A percentile compares a stretch with the other conserved stretches of the same genome.
phyloP scores from a whole-genome alignment of 2,888 invertebrate genomes.

The Tetropium fuscum region DNA sequence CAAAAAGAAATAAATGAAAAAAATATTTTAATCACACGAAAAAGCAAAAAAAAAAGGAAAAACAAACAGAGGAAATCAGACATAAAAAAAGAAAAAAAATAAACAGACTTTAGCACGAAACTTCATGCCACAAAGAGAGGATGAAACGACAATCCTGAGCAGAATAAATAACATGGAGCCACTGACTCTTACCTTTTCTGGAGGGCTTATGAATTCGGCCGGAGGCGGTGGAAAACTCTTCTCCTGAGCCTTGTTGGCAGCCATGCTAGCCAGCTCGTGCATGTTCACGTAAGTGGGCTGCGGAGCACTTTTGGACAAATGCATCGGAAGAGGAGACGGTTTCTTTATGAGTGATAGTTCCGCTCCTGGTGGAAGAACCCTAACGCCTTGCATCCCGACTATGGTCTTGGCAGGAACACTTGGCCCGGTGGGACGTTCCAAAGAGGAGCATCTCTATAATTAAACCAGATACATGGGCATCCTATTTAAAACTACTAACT shows the following conservation, averaged over 20 bases:
- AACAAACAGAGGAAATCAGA: too few relatives aligned
- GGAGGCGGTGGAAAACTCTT: conserved; percentile 72
- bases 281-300: conserved; percentile 93
- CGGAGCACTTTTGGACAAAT: conserved; percentile 79
- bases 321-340: conserved; percentile 80
- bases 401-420: conserved; percentile 71
- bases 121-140: too few relatives aligned
- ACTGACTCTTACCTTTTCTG: conserved; percentile 70
- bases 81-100: too few relatives aligned
- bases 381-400: conserved; percentile 62
- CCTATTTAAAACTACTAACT: conserved; percentile 53
- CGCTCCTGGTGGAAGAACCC: conserved; percentile 63
- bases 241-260: conserved; percentile 79
- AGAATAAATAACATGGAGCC: too few relatives aligned
- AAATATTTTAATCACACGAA: neutral
- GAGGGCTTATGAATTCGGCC: conserved; percentile 64
- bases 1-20: too few relatives aligned
- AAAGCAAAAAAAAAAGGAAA: neutral
- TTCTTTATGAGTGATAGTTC: conserved; percentile 66
- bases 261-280: conserved; percentile 88
- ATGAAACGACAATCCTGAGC: too few relatives aligned
- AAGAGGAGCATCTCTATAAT: conserved; percentile 83
- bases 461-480: neutral
- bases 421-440: conserved; percentile 77
- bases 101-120: too few relatives aligned